phyloP scores from a whole-genome alignment of 2,888 invertebrate genomes.

The Lithophane leautieri region DNA sequence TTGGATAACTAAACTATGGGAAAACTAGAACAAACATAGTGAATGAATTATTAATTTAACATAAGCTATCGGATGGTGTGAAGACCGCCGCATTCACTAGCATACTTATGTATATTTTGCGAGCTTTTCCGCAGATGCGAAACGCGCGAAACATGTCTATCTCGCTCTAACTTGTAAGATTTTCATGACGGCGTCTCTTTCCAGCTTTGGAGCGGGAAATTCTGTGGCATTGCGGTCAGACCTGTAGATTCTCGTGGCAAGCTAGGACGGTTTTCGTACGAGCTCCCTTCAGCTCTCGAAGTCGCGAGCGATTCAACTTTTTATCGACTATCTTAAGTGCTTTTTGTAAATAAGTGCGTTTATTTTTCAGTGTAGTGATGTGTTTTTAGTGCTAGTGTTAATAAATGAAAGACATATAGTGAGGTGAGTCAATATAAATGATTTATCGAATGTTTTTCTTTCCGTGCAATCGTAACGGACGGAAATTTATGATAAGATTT shows the following conservation, averaged over 20 bases:
- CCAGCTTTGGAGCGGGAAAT: slow-evolving; percentile 81
- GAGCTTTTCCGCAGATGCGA: slow-evolving; percentile 75
- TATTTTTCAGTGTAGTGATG: slow-evolving; percentile 65
- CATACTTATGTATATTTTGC: slow-evolving; percentile 61
- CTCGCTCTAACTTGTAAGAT: slow-evolving; percentile 67
- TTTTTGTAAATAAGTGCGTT: slow-evolving; percentile 64
- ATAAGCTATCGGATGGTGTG: slow-evolving; percentile 60
- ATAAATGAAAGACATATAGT: slow-evolving; percentile 83
- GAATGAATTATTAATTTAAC: slow-evolving; percentile 69
- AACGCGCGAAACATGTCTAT: slow-evolving; percentile 66
- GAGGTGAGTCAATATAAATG: slow-evolving; percentile 76
- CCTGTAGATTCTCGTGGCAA: slow-evolving; percentile 85
- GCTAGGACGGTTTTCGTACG: slow-evolving; percentile 78
- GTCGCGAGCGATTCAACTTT: slow-evolving; percentile 65
- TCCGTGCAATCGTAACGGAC: slow-evolving; percentile 38
- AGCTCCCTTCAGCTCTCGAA: slow-evolving; percentile 57
- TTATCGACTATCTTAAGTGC: slow-evolving; percentile 67
- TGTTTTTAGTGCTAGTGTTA: slow-evolving; percentile 70
- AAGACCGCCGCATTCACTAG: slow-evolving; percentile 68
- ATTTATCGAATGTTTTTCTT: slow-evolving; percentile 50
- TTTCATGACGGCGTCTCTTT: slow-evolving; percentile 68
- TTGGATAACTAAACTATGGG: slow-evolving; percentile 36
- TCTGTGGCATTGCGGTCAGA: slow-evolving; percentile 82
- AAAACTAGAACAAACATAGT: slow-evolving; percentile 61
- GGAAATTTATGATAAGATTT: slow-evolving; percentile 58